Base-by-base conservation (phyloP, 2,113 vertebrate species). In the Numida meleagris region DNA sequence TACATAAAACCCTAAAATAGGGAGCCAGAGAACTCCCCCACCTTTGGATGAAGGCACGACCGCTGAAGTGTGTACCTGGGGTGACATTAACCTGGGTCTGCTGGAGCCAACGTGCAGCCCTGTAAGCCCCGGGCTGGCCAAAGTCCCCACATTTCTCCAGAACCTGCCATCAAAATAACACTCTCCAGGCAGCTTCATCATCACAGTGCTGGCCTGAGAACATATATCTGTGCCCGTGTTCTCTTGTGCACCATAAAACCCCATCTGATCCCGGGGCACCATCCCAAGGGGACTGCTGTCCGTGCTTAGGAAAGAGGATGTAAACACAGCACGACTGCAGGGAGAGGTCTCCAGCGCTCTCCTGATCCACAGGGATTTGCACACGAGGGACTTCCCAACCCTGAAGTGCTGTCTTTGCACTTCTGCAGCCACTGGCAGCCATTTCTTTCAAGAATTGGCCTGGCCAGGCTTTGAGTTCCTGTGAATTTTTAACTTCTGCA, bases 1-100 rank as follows among this genome's bases (percentile, higher is more conserved):
- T 96, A 96, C 63, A 91, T 95, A 96, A 96, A 96, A 50, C 58
- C 50, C 71, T 33, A 33, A 70, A 94, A 91, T 4, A 89, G 23
- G 91, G 93, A 95, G 86, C 51, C 0, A 0, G 80, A 92, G 81
- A 79, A 53, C 81, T 96, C 95, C 81, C 43, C 74, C 92, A 87
- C 66, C 88, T 95, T 95, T n/a, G 83, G 73, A 46, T 36, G 80
- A 23, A 2, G 14, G 59, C 1, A 15, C 17, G 20, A 27, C 53
- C 51, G 58, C 85, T 80, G 79, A 82, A 36, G 65, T 72, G 0
- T 17, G 3, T 53, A 74, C 88, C 90, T 63, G 88, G 70, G 43
- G 45, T 74, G 78, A 76, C 85, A 29, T 3, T 0, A 31, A 76
- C 13, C 3, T 3, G 1, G 21, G 59, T 67, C 43, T 0, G 31